Conservation (phyloP, 2,113 vertebrate species). For the Cariama cristata region DNA sequence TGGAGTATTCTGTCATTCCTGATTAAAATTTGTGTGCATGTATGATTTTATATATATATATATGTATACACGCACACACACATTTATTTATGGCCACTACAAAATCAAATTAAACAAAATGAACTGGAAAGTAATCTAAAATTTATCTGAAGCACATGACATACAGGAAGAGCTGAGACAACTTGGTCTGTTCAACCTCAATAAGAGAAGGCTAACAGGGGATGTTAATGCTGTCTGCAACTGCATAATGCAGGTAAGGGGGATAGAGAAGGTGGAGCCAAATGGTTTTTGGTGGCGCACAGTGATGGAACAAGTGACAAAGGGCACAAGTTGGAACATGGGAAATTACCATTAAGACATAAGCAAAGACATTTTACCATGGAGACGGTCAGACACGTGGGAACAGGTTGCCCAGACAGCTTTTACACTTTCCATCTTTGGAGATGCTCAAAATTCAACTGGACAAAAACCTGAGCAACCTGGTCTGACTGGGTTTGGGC, state of each 20-base stretch:
- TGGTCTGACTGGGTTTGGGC: too few species aligned
- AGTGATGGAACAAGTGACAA: neutral
- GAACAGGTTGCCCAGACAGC: neutral
- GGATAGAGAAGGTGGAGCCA: neutral
- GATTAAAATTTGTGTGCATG: neutral
- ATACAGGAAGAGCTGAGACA: neutral
- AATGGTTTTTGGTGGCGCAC: neutral
- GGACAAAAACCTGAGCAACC: too few species aligned
- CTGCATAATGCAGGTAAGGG: neutral
- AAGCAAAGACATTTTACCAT: neutral
- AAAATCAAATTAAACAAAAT: neutral
- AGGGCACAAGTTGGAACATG: neutral
- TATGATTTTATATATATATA: neutral
- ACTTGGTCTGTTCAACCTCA: neutral
- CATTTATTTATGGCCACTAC: neutral
- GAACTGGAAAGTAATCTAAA: neutral
- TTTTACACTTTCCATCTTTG: too few species aligned
- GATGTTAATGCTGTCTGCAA: neutral
- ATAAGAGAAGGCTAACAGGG: neutral
- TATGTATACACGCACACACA: fast-evolving
- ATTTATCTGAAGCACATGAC: neutral
- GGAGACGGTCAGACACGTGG: neutral
- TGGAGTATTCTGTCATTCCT: neutral
- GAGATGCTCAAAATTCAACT: too few species aligned
- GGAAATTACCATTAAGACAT: neutral